These are phyloP conservation scores for Hydrochoerus hydrochaeris DNA, from an alignment of 2,113 vertebrate species.

Conservation along the genomic window DNA sequence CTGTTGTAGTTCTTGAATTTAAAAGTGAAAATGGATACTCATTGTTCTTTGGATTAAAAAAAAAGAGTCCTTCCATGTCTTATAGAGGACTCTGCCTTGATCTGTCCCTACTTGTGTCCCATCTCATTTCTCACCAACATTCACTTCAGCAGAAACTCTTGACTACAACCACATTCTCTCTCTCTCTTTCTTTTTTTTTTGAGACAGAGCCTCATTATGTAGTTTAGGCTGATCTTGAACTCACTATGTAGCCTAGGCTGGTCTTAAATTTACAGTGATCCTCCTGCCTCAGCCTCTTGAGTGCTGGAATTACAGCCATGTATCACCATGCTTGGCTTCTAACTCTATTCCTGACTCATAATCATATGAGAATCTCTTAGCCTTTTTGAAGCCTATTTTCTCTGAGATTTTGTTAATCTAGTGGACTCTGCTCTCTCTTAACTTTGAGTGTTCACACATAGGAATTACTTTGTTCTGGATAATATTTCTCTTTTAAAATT, in stretches of 20 bases:
- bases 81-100: not conserved
- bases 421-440: not conserved
- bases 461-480: not conserved
- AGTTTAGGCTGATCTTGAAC: too few relatives aligned
- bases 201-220: too few relatives aligned
- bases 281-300: not conserved
- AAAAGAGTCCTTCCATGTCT: not conserved
- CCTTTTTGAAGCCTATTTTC: not conserved
- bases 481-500: not conserved
- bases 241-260: not conserved
- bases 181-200: too few relatives aligned
- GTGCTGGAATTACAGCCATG: not conserved
- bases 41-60: not conserved
- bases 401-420: not conserved
- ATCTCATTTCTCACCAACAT: not conserved
- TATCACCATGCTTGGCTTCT: not conserved
- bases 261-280: not conserved
- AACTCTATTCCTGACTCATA: not conserved
- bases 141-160: not conserved
- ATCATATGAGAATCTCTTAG: not conserved
- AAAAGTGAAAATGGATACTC: not conserved
- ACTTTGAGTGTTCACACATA: not conserved
- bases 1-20: not conserved
- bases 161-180: not conserved
- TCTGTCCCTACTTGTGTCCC: not conserved